These are phyloP conservation scores for Spodoptera frugiperda DNA, from an alignment of 1,140 invertebrate species.

Conservation along the genomic window DNA sequence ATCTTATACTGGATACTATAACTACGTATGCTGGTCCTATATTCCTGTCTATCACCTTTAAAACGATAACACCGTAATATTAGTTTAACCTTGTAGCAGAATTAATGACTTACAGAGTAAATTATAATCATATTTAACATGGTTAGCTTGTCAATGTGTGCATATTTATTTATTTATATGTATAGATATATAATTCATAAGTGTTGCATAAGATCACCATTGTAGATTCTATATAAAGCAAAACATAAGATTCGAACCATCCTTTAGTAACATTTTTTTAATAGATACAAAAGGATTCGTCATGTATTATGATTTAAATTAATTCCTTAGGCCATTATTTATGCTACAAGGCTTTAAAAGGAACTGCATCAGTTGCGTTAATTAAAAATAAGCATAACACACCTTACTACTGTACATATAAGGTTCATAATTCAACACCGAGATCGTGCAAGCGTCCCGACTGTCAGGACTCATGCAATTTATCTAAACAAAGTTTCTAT, in stretches of 20 bases:
- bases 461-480: neutral
- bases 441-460: slow-evolving; percentile 10
- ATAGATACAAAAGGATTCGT: too few relatives aligned
- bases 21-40: neutral
- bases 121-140: too few relatives aligned
- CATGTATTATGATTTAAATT: too few relatives aligned
- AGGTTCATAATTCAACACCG: slow-evolving; percentile 30
- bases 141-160: too few relatives aligned
- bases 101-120: neutral
- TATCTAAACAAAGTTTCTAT: neutral
- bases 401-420: slow-evolving; percentile 12
- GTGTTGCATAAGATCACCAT: too few relatives aligned
- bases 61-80: neutral
- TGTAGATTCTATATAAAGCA: too few relatives aligned
- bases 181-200: too few relatives aligned
- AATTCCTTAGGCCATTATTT: neutral
- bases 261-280: too few relatives aligned
- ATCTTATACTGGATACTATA: too few relatives aligned
- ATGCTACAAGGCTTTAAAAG: neutral
- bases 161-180: too few relatives aligned
- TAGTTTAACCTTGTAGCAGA: neutral
- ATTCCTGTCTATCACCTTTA: neutral
- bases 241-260: too few relatives aligned
- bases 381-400: slow-evolving; percentile 12
- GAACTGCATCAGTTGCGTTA: slow-evolving; percentile 21